Percentiles rank a stretch among this genome's conserved stretches.
Conservation (phyloP, 2,888 invertebrate genomes). For the Drosophila melanocephala region DNA sequence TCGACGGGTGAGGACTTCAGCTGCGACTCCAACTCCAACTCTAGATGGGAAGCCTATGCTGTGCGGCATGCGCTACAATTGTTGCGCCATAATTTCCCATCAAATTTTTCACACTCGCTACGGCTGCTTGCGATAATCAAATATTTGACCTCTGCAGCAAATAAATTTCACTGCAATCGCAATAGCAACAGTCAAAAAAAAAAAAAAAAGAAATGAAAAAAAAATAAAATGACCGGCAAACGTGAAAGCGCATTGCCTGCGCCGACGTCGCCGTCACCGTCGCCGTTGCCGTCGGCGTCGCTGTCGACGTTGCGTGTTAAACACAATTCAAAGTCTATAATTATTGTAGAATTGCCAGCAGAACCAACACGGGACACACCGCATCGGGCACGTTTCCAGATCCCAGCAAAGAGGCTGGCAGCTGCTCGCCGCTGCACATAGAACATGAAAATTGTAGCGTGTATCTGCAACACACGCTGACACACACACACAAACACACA, state of each 20-base stretch:
- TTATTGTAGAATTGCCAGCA: slow-evolving; percentile 83
- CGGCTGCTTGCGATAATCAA: slow-evolving; percentile 80
- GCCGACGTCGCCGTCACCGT: slow-evolving; percentile 48
- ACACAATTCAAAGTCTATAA: slow-evolving; percentile 84
- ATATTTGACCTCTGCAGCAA: slow-evolving; percentile 83
- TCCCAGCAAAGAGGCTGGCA: slow-evolving; percentile 56
- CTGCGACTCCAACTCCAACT: not conserved
- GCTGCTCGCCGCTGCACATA: slow-evolving; percentile 64
- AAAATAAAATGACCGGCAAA: slow-evolving; percentile 56
- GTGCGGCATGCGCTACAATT: slow-evolving; percentile 69
- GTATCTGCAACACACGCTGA: slow-evolving; percentile 44
- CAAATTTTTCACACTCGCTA: slow-evolving; percentile 79
- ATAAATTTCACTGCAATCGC: slow-evolving; percentile 81
- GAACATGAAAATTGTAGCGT: slow-evolving; percentile 79
- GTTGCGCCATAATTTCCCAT: slow-evolving; percentile 81
- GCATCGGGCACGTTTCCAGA: slow-evolving; percentile 53
- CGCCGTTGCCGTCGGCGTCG: slow-evolving; percentile 61
- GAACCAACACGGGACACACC: slow-evolving; percentile 65
- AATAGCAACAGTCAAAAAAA: slow-evolving; percentile 49
- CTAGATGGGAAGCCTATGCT: slow-evolving; percentile 6
- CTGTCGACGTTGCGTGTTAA: slow-evolving; percentile 83
- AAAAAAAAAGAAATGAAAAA: slow-evolving; percentile 26
- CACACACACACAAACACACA: slow-evolving; percentile 11
- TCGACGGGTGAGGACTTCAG: slow-evolving; percentile 27
- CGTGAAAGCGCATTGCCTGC: slow-evolving; percentile 71